Base-by-base conservation (phyloP, 2,797 vertebrate species). In the Anolis apletophallus region DNA sequence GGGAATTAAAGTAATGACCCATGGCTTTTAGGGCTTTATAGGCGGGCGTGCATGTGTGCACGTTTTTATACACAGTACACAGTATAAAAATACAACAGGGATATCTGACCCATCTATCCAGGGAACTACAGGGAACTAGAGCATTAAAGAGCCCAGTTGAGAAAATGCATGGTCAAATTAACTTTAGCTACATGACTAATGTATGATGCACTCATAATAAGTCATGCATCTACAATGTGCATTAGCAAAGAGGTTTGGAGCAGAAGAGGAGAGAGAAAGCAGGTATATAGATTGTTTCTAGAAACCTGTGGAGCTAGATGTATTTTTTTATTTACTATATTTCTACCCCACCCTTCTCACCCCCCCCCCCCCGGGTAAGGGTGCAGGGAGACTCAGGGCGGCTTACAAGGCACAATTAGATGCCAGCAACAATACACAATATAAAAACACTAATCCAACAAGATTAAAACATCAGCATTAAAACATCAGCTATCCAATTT, bases 181-280 rank as follows among this genome's bases (percentile, higher is more conserved):
- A 85, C 52, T 55, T 55, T 69, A 54, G n/a, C 68, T 52, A 0
- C 29, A 92, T 93, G 90, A 92, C 93, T 94, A 94, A 94, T 94
- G 88, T 79, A 94, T 90, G 80, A 92, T 88, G 68, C 84, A 88
- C 84, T 93, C 72, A 87, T 50, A 83, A 86, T 85, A 92, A 93
- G 89, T 87, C 93, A 92, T 94, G 92, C 92, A 93, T 93, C 73
- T 80, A 93, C 90, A 93, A 94, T 88, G 50, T 83, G 19, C 75
- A 93, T 92, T 90, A 91, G 85, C 69, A 91, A 83, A 40, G 75
- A 85, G 89, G 79, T 26, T 67, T 78, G 68, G 57, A 79, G 40
- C 3, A n/a, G 54, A 71, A 57, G 26, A n/a, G 11, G 19, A n/a
- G 75, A 55, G 23, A 40, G 16, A 55, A 13, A 83, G 68, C 32